phyloP scores from a whole-genome alignment of 2,113 vertebrate species.

The Phodopus roborovskii region DNA sequence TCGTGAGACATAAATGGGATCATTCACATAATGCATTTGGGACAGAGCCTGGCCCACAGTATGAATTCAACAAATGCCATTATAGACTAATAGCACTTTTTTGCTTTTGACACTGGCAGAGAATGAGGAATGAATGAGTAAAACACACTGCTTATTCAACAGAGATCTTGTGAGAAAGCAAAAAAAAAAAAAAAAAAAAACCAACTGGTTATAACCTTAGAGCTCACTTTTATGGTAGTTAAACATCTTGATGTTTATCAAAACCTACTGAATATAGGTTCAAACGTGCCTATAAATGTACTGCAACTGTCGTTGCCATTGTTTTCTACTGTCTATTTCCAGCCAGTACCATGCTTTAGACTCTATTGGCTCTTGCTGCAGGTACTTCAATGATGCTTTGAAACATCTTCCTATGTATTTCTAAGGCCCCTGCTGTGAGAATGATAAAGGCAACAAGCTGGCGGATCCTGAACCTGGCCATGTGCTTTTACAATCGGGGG shows the following conservation, averaged over 20 bases:
- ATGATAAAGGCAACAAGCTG: neutral
- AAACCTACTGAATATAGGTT: neutral
- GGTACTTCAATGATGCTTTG: neutral
- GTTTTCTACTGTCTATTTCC: neutral
- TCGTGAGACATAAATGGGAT: neutral
- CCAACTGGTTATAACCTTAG: neutral
- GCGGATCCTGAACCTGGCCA: neutral
- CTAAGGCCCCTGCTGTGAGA: neutral
- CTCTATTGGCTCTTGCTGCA: neutral
- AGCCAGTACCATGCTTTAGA: neutral
- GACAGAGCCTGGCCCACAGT: neutral
- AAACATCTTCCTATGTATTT: neutral
- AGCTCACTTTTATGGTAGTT: neutral
- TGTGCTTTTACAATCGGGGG: neutral
- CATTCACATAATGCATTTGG: neutral
- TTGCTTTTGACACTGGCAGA: neutral
- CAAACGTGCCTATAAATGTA: neutral
- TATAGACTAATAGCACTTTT: neutral
- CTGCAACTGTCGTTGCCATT: neutral
- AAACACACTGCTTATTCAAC: neutral
- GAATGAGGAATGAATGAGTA: neutral
- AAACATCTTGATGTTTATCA: neutral
- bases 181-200: neutral
- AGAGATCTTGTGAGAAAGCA: conserved; percentile 1
- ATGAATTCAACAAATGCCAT: conserved; percentile 42